Conservation (phyloP, 2,888 invertebrate genomes). For the Clitarchus hookeri region DNA sequence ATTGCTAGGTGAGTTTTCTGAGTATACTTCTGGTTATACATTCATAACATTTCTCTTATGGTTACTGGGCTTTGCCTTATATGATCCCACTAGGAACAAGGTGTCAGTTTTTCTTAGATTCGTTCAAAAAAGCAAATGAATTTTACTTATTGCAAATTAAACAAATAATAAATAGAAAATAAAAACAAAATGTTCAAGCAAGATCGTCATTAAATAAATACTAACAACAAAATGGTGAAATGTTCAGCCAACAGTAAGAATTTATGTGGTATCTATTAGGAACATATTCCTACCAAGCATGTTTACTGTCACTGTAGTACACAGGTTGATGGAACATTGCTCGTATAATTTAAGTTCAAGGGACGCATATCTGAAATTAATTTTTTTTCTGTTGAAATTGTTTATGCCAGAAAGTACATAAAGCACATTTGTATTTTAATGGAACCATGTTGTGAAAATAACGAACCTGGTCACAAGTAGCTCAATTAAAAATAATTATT, state of each 20-base stretch:
- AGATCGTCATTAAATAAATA: neutral
- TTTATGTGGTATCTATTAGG: too few species aligned
- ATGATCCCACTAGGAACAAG: neutral
- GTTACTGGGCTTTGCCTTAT: neutral
- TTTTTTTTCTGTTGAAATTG: neutral
- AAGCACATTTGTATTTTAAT: neutral
- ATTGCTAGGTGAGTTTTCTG: neutral
- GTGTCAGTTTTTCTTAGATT: neutral
- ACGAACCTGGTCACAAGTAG: neutral
- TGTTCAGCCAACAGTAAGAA: too few species aligned
- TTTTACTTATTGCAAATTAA: too few species aligned
- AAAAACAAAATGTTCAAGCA: neutral
- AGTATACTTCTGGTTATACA: neutral
- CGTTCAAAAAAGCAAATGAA: neutral
- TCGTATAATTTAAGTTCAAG: too few species aligned
- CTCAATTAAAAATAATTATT: neutral
- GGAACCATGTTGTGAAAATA: slow-evolving; percentile 7
- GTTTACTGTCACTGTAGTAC: too few species aligned
- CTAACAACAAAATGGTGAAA: neutral
- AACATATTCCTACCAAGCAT: too few species aligned
- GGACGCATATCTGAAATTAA: too few species aligned
- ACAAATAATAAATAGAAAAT: neutral
- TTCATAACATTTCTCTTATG: neutral
- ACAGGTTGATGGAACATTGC: too few species aligned
- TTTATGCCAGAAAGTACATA: neutral